Conservation (phyloP, 2,888 invertebrate species). For the Nomada fabriciana region DNA sequence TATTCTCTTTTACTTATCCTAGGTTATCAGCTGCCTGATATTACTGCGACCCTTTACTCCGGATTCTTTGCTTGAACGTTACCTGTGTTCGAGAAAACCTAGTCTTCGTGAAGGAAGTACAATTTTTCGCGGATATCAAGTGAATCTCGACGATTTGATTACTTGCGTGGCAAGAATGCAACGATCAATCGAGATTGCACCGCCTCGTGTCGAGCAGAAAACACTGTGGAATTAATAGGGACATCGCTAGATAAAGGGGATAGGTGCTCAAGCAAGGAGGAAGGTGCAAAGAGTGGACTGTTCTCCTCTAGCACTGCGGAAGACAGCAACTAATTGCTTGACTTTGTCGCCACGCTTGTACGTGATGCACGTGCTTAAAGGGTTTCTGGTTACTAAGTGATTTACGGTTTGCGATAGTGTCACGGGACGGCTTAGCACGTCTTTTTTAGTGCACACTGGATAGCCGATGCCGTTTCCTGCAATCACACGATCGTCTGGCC, state of each 20-base stretch:
- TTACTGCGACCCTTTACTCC: not conserved
- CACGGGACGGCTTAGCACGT: constrained; percentile 15
- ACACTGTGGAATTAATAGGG: constrained; percentile 24
- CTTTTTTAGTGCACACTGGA: constrained; percentile 29
- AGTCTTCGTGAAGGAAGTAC: constrained; percentile 7
- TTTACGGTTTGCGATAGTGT: constrained; percentile 49
- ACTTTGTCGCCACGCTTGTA: constrained; percentile 54
- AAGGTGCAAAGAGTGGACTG: constrained; percentile 27
- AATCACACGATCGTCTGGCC: constrained; percentile 9
- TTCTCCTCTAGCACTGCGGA: constrained; percentile 34
- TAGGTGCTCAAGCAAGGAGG: not conserved
- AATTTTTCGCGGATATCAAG: constrained; percentile 2
- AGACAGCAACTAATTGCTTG: constrained; percentile 61
- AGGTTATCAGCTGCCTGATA: not conserved
- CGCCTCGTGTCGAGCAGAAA: not conserved
- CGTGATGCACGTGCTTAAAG: constrained; percentile 57
- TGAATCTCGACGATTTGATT: constrained; percentile 1
- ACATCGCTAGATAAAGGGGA: constrained; percentile 10
- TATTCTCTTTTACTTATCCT: not conserved
- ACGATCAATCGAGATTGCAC: constrained; percentile 4
- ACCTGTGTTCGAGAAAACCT: constrained; percentile 4
- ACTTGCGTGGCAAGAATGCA: not conserved
- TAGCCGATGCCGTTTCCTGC: constrained; percentile 23
- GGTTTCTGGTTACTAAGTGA: constrained; percentile 58
- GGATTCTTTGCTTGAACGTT: not conserved